Evolutionary conservation across 2,113 vertebrate genomes (phyloP), one percentile per base, ranked within the genome.

Genomic region (Larimichthys polyactis): DNA sequence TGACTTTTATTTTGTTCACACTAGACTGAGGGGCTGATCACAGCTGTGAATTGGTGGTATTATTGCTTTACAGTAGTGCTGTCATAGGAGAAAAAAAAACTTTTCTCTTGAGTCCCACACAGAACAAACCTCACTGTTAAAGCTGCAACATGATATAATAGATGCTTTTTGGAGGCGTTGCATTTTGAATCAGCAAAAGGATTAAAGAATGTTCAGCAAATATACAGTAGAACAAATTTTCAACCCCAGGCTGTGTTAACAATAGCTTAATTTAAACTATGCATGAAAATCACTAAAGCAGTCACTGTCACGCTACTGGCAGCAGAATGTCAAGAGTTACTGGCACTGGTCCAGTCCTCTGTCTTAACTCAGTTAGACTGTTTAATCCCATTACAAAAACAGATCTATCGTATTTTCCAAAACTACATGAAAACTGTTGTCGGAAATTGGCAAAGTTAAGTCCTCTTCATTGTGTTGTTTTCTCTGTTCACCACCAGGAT

Each of bases 371-470:
- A 36, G 78, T 89, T 81, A 46, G 48, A 59, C 75, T 55, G 8
- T 89, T 89, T 86, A 89, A 88, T 91, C 86, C 71, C 69, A 73
- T 81, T 83, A 83, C 54, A 74, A 81, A 80, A 82, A 87, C 58
- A 74, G 44, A 85, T 87, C 74, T 73, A 44, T 78, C 73, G 71
- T 29, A 66, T 74, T 80, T 76, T 62, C 55, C 63, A 64, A 77
- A 89, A 82, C 81, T 77, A 40, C 55, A 48, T 22, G 0, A n/a
- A 40, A 77, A 79, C 51, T 65, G 65, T 81, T 85, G 78, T 27
- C 3, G 49, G 54, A 81, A 69, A 80, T 48, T 52, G 48, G 67
- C 52, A 71, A 87, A 85, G 51, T 81, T 75, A 4, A n/a, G 55
- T 82, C 83, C 32, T 66, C 17, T 17, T 74, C 5, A 24, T 54